Percentiles rank a stretch among this genome's conserved stretches.
Evolutionary conservation across 2,113 vertebrate genomes (phyloP).

Genomic region (Callipepla squamata): DNA sequence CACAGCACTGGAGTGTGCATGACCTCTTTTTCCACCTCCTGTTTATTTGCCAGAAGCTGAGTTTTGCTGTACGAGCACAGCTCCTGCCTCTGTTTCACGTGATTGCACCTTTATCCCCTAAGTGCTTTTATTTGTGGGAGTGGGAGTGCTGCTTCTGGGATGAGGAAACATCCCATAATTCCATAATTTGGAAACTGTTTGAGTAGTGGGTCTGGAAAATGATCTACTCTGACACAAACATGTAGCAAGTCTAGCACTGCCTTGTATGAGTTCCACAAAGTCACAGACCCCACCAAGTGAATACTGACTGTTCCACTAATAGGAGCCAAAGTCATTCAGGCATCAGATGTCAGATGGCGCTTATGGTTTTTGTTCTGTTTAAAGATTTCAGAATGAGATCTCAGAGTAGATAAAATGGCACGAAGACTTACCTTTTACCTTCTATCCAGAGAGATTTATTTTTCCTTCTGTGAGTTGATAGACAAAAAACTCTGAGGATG

Average conservation of each 20-base stretch:
- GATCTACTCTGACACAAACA: not conserved
- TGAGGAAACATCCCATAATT: no score
- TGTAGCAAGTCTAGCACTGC: not conserved
- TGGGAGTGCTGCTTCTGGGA: not conserved
- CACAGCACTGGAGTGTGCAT: accelerated
- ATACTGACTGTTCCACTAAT: not conserved
- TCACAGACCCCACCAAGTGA: not conserved
- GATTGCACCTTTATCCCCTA: not conserved
- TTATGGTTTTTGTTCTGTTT: not conserved
- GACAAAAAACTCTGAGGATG: not conserved
- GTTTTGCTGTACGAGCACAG: not conserved
- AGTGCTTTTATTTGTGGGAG: not conserved
- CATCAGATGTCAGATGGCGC: not conserved
- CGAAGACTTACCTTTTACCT: not conserved
- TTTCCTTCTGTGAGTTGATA: not conserved
- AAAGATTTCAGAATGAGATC: constrained; percentile 1
- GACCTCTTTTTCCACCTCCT: not conserved
- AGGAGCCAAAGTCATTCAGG: not conserved
- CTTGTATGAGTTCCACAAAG: not conserved
- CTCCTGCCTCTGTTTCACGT: not conserved
- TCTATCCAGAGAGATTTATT: not conserved
- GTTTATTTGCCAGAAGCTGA: not conserved
- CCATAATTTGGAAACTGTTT: not conserved
- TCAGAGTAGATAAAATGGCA: not conserved
- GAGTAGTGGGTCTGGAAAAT: not conserved